Base-by-base conservation (phyloP, 1,140 invertebrate genomes). In the Drosophila virilis region DNA sequence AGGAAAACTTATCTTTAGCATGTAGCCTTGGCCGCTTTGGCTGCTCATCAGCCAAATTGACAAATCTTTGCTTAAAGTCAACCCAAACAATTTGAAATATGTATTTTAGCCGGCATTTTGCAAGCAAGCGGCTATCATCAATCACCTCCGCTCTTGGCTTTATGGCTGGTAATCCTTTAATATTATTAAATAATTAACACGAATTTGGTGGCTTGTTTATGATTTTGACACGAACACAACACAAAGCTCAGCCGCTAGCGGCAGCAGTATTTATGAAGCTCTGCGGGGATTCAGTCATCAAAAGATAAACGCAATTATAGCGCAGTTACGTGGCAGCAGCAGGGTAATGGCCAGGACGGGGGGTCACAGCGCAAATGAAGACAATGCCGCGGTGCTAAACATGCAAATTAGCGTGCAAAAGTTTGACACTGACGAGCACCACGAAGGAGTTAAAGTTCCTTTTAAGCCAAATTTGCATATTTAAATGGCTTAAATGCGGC, bases 101-200 rank as follows among this genome's bases (percentile, higher is more conserved):
- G 28, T 59, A 17, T 61, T 42, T 61, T 37, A 58, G 37, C 17
- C 45, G 6, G 46, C 32, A 28, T 17, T 32, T 43, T 17, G 3
- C 55, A 37, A 8, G 15, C 54, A 32, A 33, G 22, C 46, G 40
- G 32, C 13, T 38, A 38, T 48, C 65, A 74, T 74, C 72, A 74
- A 60, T 76, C 77, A 76, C n/a, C 17, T 35, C 28, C 9, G 13
- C 43, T 28, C 35, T 52, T 46, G 67, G 71, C 73, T 37, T 82
- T 57, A 61, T 82, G 70, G 71, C 73, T 68, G 68, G 69, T 88
- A 88, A 88, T 88, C 80, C 84, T 74, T 80, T 78, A 75, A 88
- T 88, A 88, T 89, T 88, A 88, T 89, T 80, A 84, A 74, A 80
- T 80, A 88, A 88, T 88, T 88, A 88, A 83, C 80, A 88, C 75